phyloP scores from a whole-genome alignment of 2,888 invertebrate species.

The Parnassius smintheus region DNA sequence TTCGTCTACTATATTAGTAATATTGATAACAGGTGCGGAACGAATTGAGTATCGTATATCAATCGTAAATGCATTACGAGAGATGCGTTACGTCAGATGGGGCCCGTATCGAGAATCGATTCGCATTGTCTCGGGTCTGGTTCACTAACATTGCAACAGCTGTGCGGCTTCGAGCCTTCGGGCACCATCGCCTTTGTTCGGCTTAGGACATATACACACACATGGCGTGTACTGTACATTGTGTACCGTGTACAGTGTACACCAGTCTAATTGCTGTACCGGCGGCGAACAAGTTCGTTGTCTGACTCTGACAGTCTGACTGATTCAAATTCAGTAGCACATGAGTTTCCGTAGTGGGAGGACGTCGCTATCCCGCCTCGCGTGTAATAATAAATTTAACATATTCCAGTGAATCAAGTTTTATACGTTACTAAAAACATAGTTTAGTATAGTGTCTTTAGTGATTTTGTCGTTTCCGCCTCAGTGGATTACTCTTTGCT shows the following conservation, averaged over 20 bases:
- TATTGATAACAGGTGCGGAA: neutral
- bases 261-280: constrained; percentile 6
- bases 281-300: constrained; percentile 53
- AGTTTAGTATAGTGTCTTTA: constrained; percentile 19
- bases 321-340: constrained; percentile 19
- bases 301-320: constrained; percentile 29
- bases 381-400: constrained; percentile 18
- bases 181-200: constrained; percentile 63
- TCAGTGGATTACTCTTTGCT: constrained; percentile 16
- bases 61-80: constrained; percentile 14
- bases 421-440: constrained; percentile 6
- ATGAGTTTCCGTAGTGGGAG: constrained; percentile 5
- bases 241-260: too few relatives aligned
- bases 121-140: constrained; percentile 52
- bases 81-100: constrained; percentile 49
- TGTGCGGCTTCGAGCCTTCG: constrained; percentile 62
- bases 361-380: constrained; percentile 4
- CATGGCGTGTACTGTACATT: constrained; percentile 29
- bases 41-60: constrained; percentile 2
- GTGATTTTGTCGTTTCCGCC: constrained; percentile 7
- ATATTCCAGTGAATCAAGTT: constrained; percentile 18
- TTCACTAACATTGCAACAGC: constrained; percentile 76
- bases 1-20: neutral
- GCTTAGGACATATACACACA: constrained; percentile 39
- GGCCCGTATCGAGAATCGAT: constrained; percentile 69